Evolutionary conservation across 2,797 vertebrate genomes (phyloP).

Genomic region (Tamandua tetradactyla): DNA sequence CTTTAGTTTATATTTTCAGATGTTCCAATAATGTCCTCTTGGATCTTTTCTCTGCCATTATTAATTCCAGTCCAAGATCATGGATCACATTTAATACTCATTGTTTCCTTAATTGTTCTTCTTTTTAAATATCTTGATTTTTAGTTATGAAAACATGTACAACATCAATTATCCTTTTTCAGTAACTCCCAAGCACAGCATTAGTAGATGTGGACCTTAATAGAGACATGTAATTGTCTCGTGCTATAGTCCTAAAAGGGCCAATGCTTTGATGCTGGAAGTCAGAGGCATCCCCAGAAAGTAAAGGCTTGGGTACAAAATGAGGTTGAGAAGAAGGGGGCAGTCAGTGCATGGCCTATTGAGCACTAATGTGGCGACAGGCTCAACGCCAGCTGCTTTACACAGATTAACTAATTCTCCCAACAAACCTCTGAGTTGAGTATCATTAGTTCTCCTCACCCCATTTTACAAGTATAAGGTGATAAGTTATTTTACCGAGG

Average conservation of each 20-base stretch:
- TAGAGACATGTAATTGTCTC: neutral
- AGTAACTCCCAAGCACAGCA: too few relatives aligned
- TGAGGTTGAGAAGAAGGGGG: neutral
- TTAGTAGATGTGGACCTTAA: neutral
- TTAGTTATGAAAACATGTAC: too few relatives aligned
- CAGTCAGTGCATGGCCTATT: neutral
- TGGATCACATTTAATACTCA: too few relatives aligned
- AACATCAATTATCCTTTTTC: too few relatives aligned
- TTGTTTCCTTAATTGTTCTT: too few relatives aligned
- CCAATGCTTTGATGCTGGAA: neutral
- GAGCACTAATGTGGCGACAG: neutral
- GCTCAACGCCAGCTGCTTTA: neutral
- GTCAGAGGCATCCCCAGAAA: neutral
- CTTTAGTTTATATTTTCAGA: too few relatives aligned
- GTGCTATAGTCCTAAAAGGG: neutral
- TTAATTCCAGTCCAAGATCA: too few relatives aligned
- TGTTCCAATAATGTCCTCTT: too few relatives aligned
- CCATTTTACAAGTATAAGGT: neutral
- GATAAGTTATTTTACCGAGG: neutral
- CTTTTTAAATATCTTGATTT: too few relatives aligned
- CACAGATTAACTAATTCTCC: neutral
- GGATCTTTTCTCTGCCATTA: too few relatives aligned
- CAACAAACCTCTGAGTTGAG: neutral
- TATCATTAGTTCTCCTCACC: too few relatives aligned
- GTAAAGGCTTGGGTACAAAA: neutral